phyloP scores from a whole-genome alignment of 2,888 invertebrate species.

The Xanthorhoe spadicearia region DNA sequence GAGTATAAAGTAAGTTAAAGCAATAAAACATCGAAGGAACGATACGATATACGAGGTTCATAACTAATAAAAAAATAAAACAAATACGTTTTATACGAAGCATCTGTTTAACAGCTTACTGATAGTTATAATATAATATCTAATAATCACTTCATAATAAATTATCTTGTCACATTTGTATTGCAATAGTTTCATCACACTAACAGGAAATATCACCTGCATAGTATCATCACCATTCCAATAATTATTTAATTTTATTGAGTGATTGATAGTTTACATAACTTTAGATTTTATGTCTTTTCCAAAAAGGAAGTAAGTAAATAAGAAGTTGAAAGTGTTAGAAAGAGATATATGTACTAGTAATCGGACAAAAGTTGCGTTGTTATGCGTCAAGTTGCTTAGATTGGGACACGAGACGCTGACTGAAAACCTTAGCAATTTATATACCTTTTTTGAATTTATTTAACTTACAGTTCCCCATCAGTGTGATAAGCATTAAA shows the following conservation, averaged over 20 bases:
- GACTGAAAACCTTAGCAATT: no score
- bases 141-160: conserved; percentile 35
- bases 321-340: no score
- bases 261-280: background rate
- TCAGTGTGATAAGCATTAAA: conserved; percentile 70
- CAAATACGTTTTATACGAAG: conserved; percentile 40
- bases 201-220: conserved; percentile 14
- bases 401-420: no score
- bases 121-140: conserved; percentile 33
- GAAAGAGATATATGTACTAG: no score
- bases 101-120: conserved; percentile 47
- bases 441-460: background rate
- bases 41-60: conserved; percentile 25
- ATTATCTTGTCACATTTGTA: conserved; percentile 38
- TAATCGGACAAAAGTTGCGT: no score
- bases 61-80: conserved; percentile 27
- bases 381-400: no score
- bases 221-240: background rate
- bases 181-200: conserved; percentile 38
- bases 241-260: background rate
- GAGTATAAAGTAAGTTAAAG: no score
- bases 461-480: conserved; percentile 78
- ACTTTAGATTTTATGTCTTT: no score
- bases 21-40: no score
- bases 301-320: no score